Evolutionary conservation across 2,888 invertebrate genomes (phyloP).

Genomic region (Dasysyrphus albostriatus): DNA sequence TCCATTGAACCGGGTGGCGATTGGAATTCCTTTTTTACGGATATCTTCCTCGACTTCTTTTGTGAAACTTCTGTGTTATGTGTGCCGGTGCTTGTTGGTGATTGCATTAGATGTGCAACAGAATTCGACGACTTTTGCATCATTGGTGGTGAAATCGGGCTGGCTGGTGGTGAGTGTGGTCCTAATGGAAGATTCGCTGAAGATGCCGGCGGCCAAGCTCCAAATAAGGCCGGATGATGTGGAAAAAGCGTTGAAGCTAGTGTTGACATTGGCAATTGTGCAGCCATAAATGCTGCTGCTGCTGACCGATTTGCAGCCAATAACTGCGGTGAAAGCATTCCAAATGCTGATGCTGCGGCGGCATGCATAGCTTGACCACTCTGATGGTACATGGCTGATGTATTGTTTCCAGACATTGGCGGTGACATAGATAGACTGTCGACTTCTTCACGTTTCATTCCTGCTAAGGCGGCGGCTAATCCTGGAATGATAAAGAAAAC

Average conservation of each 20-base stretch:
- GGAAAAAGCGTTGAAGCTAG: conserved; percentile 82
- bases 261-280: conserved; percentile 82
- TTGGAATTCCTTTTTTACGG: conserved; percentile 82
- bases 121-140: conserved; percentile 63
- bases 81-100: conserved; percentile 70
- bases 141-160: conserved; percentile 81
- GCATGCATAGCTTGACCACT: conserved; percentile 81
- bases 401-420: conserved; percentile 82
- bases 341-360: conserved; percentile 83
- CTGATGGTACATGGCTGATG: conserved; percentile 80
- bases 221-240: conserved; percentile 82
- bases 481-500: conserved; percentile 78
- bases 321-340: conserved; percentile 82
- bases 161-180: conserved; percentile 82
- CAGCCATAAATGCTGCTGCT: conserved; percentile 83
- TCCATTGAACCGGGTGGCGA: conserved; percentile 79
- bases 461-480: conserved; percentile 83
- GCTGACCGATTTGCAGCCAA: conserved; percentile 82
- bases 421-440: conserved; percentile 82
- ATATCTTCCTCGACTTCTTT: conserved; percentile 81
- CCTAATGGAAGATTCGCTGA: conserved; percentile 71
- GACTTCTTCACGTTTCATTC: conserved; percentile 82
- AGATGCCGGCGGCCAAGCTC: conserved; percentile 80
- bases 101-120: conserved; percentile 63
- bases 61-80: conserved; percentile 49